Conservation (phyloP, 2,888 invertebrate genomes). For the Chelonus formosanus region DNA sequence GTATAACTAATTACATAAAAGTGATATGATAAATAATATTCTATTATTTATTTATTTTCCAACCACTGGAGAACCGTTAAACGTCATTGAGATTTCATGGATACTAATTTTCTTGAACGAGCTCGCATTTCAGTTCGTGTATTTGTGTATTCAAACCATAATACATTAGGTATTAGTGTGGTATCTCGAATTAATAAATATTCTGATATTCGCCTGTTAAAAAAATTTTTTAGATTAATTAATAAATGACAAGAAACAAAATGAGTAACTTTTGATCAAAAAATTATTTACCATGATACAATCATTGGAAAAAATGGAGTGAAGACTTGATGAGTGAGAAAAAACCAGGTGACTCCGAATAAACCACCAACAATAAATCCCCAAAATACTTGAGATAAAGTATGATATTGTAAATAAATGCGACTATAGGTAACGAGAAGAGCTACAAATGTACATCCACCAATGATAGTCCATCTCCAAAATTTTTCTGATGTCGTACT, state of each 20-base stretch:
- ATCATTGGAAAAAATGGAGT: conserved; percentile 87
- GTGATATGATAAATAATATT: conserved; percentile 21
- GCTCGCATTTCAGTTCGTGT: conserved; percentile 84
- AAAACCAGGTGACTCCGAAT: conserved; percentile 84
- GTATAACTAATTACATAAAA: conserved; percentile 2
- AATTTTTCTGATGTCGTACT: conserved; percentile 79
- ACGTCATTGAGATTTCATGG: conserved; percentile 85
- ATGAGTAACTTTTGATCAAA: neutral
- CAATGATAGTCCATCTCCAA: conserved; percentile 75
- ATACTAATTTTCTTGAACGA: conserved; percentile 81
- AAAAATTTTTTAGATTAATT: conserved; percentile 47
- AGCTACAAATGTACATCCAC: conserved; percentile 70
- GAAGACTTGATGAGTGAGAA: conserved; percentile 78
- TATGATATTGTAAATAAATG: conserved; percentile 89
- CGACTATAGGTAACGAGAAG: conserved; percentile 75
- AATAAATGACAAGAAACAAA: conserved; percentile 19
- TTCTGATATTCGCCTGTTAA: conserved; percentile 81
- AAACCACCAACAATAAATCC: conserved; percentile 79
- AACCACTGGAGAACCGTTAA: conserved; percentile 66
- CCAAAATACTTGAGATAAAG: conserved; percentile 80
- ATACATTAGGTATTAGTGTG: conserved; percentile 88
- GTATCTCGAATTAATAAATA: conserved; percentile 87
- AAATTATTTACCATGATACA: conserved; percentile 79
- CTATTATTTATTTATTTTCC: conserved; percentile 48
- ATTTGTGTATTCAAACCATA: conserved; percentile 94